Evolutionary conservation across 2,113 vertebrate species (phyloP), one percentile per base, ranked within the genome.

Genomic region (Strigops habroptila): DNA sequence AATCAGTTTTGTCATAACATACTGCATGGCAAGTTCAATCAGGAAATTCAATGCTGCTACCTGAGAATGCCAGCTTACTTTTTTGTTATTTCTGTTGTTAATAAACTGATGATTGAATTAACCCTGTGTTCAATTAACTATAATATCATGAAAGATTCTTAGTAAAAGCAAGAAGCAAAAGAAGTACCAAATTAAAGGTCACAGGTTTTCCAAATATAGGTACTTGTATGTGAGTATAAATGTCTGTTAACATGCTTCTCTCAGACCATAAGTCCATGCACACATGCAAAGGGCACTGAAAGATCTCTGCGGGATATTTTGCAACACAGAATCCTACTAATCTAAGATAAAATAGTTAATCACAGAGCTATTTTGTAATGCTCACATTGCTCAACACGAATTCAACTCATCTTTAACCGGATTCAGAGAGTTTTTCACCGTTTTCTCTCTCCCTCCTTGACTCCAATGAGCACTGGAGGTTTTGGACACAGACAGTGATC

Each of bases 1-100:
- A 88, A 57, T 89, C 68, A 89, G 10, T 33, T 89, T 82, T 90
- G 49, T 74, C 57, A 33, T 91, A 90, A 94, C 87, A 78, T 46
- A 67, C 12, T 10, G 14, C 16, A 31, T 44, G 27, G 48, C 35
- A 65, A 69, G 46, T 67, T 51, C 78, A 86, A 90, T 39, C 37
- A 94, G 91, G 77, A 92, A 78, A 71, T 27, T 41, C 39, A 52
- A 15, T 77, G 43, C 35, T 70, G 39, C 43, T 74, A 39, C 18
- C 14, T 41, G 60, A 74, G 64, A 90, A 84, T 17, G 37, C 4
- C 48, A 90, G 44, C 35, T 24, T 51, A 48, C 10, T 79, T 88
- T 44, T 39, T 84, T 27, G 14, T 41, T 3, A 74, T 75, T 92
- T 76, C 14, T 70, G n/a, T 71, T 74, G 18, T 70, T 93, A 82